Evolutionary conservation across 2,888 invertebrate genomes (phyloP).

Genomic region (Callyntrura guangdongensis): DNA sequence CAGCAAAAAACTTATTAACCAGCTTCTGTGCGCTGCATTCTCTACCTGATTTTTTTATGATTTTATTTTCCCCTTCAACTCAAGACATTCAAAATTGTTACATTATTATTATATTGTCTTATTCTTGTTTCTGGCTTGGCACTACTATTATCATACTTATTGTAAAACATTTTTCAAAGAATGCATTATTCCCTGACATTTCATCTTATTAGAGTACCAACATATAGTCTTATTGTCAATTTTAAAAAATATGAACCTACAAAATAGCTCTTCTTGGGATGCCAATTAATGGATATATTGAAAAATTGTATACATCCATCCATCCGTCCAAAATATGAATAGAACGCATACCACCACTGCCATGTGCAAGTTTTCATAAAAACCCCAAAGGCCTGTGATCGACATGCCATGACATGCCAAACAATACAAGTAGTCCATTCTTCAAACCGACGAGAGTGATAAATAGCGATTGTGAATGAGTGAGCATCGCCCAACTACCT

Average conservation of each 20-base stretch:
- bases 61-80: conserved; percentile 23
- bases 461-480: conserved; percentile 52
- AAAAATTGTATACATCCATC: conserved; percentile 40
- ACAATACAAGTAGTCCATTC: conserved; percentile 56
- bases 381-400: conserved; percentile 66
- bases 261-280: conserved; percentile 70
- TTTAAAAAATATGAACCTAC: conserved; percentile 59
- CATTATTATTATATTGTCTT: conserved; percentile 54
- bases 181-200: conserved; percentile 67
- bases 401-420: conserved; percentile 61
- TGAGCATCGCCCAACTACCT: neutral
- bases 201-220: conserved; percentile 74
- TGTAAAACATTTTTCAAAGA: conserved; percentile 54
- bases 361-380: conserved; percentile 1
- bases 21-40: conserved; percentile 68
- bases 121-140: conserved; percentile 37
- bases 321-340: conserved; percentile 31
- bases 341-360: conserved; percentile 12
- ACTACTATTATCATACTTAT: conserved; percentile 46
- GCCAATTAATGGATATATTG: conserved; percentile 66
- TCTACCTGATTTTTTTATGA: conserved; percentile 35
- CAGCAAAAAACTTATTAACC: conserved; percentile 74
- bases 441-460: conserved; percentile 67
- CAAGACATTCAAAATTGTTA: conserved; percentile 17
- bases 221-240: conserved; percentile 63